A percentile compares a stretch with the other conserved stretches of the same genome.
Evolutionary conservation across 2,888 invertebrate genomes (phyloP).

Genomic region (Acronicta aceris): DNA sequence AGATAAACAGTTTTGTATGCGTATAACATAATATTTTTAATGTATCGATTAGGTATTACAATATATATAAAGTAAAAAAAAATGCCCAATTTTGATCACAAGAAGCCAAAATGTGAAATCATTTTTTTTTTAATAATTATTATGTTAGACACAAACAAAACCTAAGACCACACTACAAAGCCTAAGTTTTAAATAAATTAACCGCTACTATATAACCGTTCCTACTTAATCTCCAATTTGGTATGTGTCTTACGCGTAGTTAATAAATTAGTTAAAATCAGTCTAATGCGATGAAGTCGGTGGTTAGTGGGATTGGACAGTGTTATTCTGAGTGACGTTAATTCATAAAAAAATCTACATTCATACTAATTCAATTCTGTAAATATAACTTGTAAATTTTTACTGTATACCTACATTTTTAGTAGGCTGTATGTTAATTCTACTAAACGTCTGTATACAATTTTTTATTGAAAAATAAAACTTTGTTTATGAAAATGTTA

Average conservation of each 20-base stretch:
- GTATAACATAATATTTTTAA: constrained; percentile 8
- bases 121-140: neutral
- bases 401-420: too few relatives aligned
- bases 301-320: constrained; percentile 68
- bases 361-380: too few relatives aligned
- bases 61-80: too few relatives aligned
- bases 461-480: too few relatives aligned
- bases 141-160: constrained; percentile 30
- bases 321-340: neutral
- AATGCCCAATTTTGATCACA: too few relatives aligned
- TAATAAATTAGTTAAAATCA: constrained; percentile 81
- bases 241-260: constrained; percentile 76
- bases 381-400: too few relatives aligned
- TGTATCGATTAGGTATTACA: neutral
- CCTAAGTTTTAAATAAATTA: constrained; percentile 47
- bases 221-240: constrained; percentile 72
- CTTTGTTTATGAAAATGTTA: too few relatives aligned
- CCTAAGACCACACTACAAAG: constrained; percentile 26
- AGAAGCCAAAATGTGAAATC: too few relatives aligned
- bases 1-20: constrained; percentile 14
- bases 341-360: too few relatives aligned
- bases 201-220: constrained; percentile 39
- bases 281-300: constrained; percentile 78
- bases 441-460: too few relatives aligned
- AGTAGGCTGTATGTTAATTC: too few relatives aligned